Percentiles rank a stretch among this genome's conserved stretches.
phyloP scores from a whole-genome alignment of 2,797 vertebrate species.

The Cichlasoma orientale region DNA sequence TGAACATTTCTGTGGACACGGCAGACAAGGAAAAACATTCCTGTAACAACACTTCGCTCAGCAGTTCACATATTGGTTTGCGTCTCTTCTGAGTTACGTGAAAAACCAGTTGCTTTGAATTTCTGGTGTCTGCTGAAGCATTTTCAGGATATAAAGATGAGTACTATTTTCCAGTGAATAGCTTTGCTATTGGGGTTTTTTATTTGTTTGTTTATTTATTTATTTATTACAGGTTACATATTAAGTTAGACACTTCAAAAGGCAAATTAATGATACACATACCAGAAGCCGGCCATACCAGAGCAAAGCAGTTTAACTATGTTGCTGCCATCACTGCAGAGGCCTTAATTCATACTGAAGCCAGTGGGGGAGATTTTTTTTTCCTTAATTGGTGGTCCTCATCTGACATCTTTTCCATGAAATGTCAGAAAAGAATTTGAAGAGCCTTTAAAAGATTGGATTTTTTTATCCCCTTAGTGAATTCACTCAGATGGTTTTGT shows the following conservation, averaged over 20 bases:
- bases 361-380: conserved; percentile 6
- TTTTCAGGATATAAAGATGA: neutral
- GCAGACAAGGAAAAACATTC: conserved; percentile 6
- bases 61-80: neutral
- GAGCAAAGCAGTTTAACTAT: neutral
- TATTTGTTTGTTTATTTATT: neutral
- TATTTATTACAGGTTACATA: neutral
- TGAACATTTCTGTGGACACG: conserved; percentile 6
- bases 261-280: neutral
- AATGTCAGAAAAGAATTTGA: conserved; percentile 45
- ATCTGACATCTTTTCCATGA: conserved; percentile 26
- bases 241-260: neutral
- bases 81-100: neutral
- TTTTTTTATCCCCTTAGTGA: conserved; percentile 32
- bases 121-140: neutral
- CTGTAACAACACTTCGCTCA: neutral
- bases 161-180: neutral
- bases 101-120: neutral
- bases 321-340: neutral
- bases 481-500: conserved; percentile 43
- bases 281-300: neutral
- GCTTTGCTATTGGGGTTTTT: neutral
- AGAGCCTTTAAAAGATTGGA: conserved; percentile 42
- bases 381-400: conserved; percentile 8
- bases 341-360: neutral